A percentile compares a stretch with the other conserved stretches of the same genome.
Conservation (phyloP, 2,888 invertebrate species). For the Tridacna crocea region DNA sequence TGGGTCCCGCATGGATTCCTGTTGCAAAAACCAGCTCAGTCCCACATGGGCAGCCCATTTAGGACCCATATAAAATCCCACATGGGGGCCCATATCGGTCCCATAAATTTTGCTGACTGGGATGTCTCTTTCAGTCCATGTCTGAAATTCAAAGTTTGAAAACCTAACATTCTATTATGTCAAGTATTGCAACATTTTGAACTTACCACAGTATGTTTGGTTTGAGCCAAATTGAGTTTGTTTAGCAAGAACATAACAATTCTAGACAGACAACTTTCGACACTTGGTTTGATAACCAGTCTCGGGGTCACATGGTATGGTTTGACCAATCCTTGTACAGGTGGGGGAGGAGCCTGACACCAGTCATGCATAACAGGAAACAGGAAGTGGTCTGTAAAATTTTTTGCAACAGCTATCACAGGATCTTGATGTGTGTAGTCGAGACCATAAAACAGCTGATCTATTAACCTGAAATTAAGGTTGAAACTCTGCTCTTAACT, state of each 20-base stretch:
- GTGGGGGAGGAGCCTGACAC: constrained; percentile 84
- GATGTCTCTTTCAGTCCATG: too few relatives aligned
- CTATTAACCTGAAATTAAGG: constrained; percentile 78
- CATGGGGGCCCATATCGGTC: too few relatives aligned
- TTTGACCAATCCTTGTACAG: constrained; percentile 86
- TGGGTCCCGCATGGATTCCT: too few relatives aligned
- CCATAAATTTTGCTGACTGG: too few relatives aligned
- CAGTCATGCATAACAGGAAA: constrained; percentile 81
- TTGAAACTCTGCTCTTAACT: neutral
- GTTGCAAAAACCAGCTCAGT: too few relatives aligned
- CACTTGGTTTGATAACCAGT: constrained; percentile 59
- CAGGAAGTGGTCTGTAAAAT: constrained; percentile 78
- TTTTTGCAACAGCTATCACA: constrained; percentile 86
- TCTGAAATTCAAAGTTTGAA: too few relatives aligned
- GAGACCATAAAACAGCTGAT: constrained; percentile 82
- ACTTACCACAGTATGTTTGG: constrained; percentile 89
- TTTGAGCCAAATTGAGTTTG: constrained; percentile 87
- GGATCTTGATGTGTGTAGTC: constrained; percentile 86
- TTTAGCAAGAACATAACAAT: constrained; percentile 86
- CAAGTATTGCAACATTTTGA: neutral
- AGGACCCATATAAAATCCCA: too few relatives aligned
- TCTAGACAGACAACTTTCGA: constrained; percentile 87
- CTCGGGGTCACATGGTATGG: constrained; percentile 77
- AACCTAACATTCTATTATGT: too few relatives aligned
- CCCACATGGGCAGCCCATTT: too few relatives aligned